These are phyloP conservation scores for Characodon lateralis DNA, from an alignment of 2,797 vertebrate species.

Conservation along the genomic window DNA sequence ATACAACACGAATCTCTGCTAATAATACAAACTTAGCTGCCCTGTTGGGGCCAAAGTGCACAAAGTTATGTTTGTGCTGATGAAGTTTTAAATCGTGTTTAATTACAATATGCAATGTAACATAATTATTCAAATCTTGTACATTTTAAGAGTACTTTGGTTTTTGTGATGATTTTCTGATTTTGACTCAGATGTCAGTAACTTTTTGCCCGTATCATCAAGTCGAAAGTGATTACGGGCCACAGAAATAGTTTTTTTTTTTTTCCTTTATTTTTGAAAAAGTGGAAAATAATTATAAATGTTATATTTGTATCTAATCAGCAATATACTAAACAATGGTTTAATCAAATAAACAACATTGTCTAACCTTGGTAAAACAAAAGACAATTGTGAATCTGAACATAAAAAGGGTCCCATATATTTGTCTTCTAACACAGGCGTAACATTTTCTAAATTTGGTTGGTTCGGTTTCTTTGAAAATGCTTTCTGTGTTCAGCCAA, in stretches of 20 bases:
- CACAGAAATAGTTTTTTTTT: not conserved
- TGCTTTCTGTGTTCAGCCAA: not conserved
- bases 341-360: not conserved
- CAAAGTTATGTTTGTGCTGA: too few species aligned
- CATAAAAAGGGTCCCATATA: not conserved
- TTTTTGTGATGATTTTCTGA: not conserved
- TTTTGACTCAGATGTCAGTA: not conserved
- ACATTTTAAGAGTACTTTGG: not conserved
- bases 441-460: not conserved
- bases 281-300: not conserved
- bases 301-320: too few species aligned
- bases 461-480: not conserved
- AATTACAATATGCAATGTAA: too few species aligned
- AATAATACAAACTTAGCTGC: too few species aligned
- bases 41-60: too few species aligned
- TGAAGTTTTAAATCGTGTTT: too few species aligned
- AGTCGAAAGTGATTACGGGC: not conserved
- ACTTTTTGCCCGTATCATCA: not conserved
- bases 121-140: not conserved
- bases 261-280: not conserved
- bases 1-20: too few species aligned
- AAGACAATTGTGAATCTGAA: too few species aligned
- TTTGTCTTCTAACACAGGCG: not conserved
- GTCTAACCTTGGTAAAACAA: too few species aligned
- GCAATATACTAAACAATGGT: not conserved